Evolutionary conservation across 2,888 invertebrate genomes (phyloP).

Genomic region (Sesamia inferens): DNA sequence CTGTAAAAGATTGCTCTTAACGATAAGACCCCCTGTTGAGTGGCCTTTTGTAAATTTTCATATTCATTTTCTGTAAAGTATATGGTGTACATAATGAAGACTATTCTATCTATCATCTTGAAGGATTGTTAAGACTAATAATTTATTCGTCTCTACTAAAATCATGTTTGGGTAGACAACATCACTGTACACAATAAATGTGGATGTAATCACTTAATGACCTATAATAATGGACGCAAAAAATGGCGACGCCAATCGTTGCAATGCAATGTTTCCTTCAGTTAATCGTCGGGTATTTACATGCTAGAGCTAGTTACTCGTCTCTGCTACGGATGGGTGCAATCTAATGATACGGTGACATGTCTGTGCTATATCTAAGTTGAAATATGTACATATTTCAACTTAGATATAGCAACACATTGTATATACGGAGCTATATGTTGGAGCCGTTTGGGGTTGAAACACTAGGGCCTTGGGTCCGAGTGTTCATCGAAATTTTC

Average conservation of each 20-base stretch:
- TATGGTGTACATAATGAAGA: too few species aligned
- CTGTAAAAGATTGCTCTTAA: too few species aligned
- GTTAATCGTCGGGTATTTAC: background rate
- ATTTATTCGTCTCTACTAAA: background rate
- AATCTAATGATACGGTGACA: background rate
- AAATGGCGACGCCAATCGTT: slow-evolving; percentile 11
- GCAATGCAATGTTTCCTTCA: slow-evolving; percentile 4
- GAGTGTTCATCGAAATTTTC: too few species aligned
- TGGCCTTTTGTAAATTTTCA: too few species aligned
- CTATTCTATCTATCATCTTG: background rate
- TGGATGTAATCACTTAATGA: slow-evolving; percentile 30
- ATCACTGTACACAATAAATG: slow-evolving; percentile 9
- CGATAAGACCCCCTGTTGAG: too few species aligned
- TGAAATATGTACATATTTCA: too few species aligned
- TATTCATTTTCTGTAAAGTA: too few species aligned
- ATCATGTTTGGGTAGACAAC: slow-evolving; percentile 3
- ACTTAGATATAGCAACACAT: too few species aligned
- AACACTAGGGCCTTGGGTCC: too few species aligned
- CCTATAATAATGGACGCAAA: slow-evolving; percentile 20
- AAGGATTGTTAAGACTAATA: background rate
- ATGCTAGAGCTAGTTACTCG: background rate
- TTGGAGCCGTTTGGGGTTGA: too few species aligned
- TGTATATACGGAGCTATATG: too few species aligned
- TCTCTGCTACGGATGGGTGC: background rate
- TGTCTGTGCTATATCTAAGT: too few species aligned